Conservation (phyloP, 2,113 vertebrate genomes). For the Limanda limanda region DNA sequence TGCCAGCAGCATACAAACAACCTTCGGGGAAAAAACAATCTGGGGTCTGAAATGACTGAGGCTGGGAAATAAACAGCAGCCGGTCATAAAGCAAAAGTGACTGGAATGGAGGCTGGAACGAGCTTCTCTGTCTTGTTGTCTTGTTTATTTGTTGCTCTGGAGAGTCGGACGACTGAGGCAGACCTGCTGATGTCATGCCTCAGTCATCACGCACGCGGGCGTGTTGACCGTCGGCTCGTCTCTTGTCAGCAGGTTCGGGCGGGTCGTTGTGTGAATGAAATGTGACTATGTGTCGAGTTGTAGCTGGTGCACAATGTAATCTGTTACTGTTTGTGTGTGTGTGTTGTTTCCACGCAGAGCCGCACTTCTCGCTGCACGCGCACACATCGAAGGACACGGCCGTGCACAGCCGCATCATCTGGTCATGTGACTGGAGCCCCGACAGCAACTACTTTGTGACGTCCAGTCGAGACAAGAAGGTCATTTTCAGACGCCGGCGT, state of each 20-base stretch:
- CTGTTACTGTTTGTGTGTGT: slow-evolving; percentile 19
- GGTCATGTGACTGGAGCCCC: slow-evolving; percentile 98
- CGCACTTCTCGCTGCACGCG: slow-evolving; percentile 85
- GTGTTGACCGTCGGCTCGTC: slow-evolving; percentile 29
- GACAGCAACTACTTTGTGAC: slow-evolving; percentile 95
- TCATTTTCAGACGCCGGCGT: slow-evolving; percentile 61
- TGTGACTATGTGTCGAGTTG: not conserved
- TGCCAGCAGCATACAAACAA: slow-evolving; percentile 68
- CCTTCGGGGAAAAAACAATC: slow-evolving; percentile 65
- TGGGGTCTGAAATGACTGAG: slow-evolving; percentile 62
- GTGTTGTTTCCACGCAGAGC: slow-evolving; percentile 79
- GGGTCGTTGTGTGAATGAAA: not conserved
- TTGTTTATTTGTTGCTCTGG: slow-evolving; percentile 59
- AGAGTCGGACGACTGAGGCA: slow-evolving; percentile 23
- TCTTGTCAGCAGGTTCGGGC: not conserved
- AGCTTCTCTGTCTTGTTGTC: slow-evolving; percentile 55
- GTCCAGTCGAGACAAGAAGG: slow-evolving; percentile 96
- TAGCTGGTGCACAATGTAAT: not conserved
- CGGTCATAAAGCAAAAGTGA: slow-evolving; percentile 69
- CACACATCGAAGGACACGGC: slow-evolving; percentile 89
- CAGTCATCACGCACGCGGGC: slow-evolving; percentile 29
- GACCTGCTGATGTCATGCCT: slow-evolving; percentile 45
- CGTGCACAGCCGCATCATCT: slow-evolving; percentile 94
- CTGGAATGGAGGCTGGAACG: slow-evolving; percentile 55
- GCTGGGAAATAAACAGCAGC: slow-evolving; percentile 65